Base-by-base conservation (phyloP, 2,797 vertebrate genomes). In the Geotrypetes seraphini region DNA sequence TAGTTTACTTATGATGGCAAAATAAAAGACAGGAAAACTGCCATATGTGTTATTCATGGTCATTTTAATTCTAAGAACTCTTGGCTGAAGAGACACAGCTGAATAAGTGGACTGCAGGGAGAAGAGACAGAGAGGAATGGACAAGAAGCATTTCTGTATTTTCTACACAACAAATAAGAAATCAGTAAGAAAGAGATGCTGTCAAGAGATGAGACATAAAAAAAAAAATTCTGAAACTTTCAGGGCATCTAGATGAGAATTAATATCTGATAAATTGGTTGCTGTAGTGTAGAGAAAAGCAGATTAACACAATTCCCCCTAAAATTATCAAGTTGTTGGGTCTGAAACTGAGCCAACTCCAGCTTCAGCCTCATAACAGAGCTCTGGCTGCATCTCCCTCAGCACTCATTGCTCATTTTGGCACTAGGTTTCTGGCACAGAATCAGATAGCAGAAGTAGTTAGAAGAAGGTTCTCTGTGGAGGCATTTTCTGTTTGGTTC, bases 61-160 rank as follows among this genome's bases (percentile, higher is more conserved):
- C n/a, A n/a, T n/a, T n/a, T n/a, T n/a, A n/a, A n/a, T n/a, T n/a
- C n/a, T n/a, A n/a, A n/a, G n/a, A n/a, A n/a, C n/a, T n/a, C n/a
- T n/a, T n/a, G n/a, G n/a, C 33, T 31, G 11, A 21, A 22, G 1
- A 2, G 30, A 50, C 43, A 43, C 36, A 19, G 6, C 25, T 46
- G 24, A 36, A 32, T n/a, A n/a, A 32, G 12, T 26, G 35, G n/a
- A 56, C 4, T 36, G 21, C 26, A 34, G 23, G 47, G 20, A 46
- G 42, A 14, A 48, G 17, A 43, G 21, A 12, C 47, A 39, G 16
- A 43, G 25, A 18, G 19, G 26, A 28, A 27, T n/a, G 28, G 12
- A 12, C 30, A 19, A 42, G 57, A 36, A 12, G 7, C 25, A 17
- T 31, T 36, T 10, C 7, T 24, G 6, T 12, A 5, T n/a, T 9